phyloP scores from a whole-genome alignment of 2,113 vertebrate species.

The Chionomys nivalis region DNA sequence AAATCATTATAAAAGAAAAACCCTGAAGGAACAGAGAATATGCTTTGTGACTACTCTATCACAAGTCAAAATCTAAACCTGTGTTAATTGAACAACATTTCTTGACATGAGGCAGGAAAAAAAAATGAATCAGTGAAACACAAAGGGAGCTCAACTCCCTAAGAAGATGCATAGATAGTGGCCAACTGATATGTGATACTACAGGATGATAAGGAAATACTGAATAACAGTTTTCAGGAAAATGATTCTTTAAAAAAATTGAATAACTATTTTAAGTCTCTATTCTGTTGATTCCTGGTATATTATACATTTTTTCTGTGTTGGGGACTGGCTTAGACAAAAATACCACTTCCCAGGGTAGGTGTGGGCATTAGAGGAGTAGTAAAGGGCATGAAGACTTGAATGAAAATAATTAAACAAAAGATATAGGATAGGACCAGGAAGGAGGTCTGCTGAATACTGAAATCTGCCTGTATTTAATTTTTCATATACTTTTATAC shows the following conservation, averaged over 20 bases:
- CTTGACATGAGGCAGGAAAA: background rate
- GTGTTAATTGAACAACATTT: background rate
- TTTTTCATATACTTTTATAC: too few species aligned
- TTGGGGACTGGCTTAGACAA: too few species aligned
- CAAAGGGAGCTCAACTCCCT: background rate
- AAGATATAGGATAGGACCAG: too few species aligned
- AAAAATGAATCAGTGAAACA: background rate
- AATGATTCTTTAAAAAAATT: background rate
- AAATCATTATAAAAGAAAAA: background rate
- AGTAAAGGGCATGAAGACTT: too few species aligned
- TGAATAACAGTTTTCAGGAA: background rate
- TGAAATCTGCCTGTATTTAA: too few species aligned
- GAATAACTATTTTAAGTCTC: background rate
- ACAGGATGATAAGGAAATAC: background rate
- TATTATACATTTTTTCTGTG: background rate
- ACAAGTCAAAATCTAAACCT: background rate
- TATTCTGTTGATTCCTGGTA: background rate
- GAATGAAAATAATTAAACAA: too few species aligned
- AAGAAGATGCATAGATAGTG: background rate
- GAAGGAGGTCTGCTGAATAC: too few species aligned
- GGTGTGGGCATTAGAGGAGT: too few species aligned
- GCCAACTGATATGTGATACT: background rate
- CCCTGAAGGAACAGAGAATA: background rate
- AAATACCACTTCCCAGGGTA: too few species aligned
- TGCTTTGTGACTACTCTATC: background rate